phyloP scores from a whole-genome alignment of 2,797 vertebrate species.

The Gallinago nigripennis region DNA sequence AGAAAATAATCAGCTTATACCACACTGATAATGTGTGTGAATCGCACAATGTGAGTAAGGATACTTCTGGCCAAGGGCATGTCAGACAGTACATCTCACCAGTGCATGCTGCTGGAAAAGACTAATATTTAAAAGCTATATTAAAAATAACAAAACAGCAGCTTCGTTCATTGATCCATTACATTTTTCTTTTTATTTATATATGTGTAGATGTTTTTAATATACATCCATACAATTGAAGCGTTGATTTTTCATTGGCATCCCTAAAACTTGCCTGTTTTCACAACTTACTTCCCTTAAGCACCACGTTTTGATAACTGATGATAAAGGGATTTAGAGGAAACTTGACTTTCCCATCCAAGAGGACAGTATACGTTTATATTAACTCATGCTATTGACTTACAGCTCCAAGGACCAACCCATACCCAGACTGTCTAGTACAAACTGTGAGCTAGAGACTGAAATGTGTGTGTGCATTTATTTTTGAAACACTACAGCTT shows the following conservation, averaged over 20 bases:
- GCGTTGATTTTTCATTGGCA: not conserved
- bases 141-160: not conserved
- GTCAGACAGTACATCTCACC: not conserved
- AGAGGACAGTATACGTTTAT: not conserved
- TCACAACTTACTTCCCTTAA: not conserved
- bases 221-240: not conserved
- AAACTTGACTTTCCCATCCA: not conserved
- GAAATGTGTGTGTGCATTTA: not conserved
- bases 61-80: constrained; percentile 26
- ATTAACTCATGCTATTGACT: not conserved
- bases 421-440: not conserved
- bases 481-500: not conserved
- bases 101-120: not conserved
- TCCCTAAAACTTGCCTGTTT: not conserved
- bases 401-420: not conserved
- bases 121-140: not conserved
- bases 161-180: not conserved
- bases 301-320: not conserved
- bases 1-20: constrained; percentile 42
- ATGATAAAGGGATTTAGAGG: not conserved
- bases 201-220: not conserved
- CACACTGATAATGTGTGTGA: not conserved
- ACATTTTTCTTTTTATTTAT: not conserved
- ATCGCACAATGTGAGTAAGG: not conserved
- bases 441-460: not conserved